These are phyloP conservation scores for Chloromyia formosa DNA, from an alignment of 2,888 invertebrate species.

Conservation along the genomic window DNA sequence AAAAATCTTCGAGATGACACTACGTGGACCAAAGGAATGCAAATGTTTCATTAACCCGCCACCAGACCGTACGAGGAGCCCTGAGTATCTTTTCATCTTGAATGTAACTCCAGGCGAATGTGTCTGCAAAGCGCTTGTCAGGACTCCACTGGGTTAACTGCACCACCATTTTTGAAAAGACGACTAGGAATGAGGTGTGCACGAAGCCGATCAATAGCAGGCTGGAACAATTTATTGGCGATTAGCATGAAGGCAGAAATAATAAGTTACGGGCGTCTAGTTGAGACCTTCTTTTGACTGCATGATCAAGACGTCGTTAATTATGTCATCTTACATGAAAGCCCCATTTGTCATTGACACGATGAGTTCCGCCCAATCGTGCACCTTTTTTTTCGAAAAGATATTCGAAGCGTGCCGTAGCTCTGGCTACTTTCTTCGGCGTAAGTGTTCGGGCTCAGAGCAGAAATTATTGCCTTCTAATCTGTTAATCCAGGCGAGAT, in stretches of 20 bases:
- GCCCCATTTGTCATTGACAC: slow-evolving; percentile 35
- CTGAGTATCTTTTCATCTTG: too few species aligned
- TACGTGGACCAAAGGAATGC: not conserved
- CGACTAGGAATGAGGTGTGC: slow-evolving; percentile 25
- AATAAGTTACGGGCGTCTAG: slow-evolving; percentile 42
- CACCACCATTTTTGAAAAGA: not conserved
- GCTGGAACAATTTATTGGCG: slow-evolving; percentile 41
- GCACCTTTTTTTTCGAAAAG: not conserved
- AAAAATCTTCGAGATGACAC: not conserved
- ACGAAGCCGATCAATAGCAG: slow-evolving; percentile 16
- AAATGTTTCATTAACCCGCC: not conserved
- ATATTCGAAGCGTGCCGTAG: slow-evolving; percentile 7
- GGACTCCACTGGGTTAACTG: slow-evolving; percentile 14
- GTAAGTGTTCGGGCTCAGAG: not conserved
- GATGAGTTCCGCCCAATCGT: not conserved
- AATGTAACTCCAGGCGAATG: not conserved
- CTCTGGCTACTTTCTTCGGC: not conserved
- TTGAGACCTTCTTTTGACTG: slow-evolving; percentile 25
- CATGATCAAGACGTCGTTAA: slow-evolving; percentile 39
- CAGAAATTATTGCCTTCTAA: slow-evolving; percentile 20
- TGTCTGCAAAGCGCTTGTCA: not conserved
- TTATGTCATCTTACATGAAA: slow-evolving; percentile 39
- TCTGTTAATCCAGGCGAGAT: slow-evolving; percentile 18
- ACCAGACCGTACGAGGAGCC: not conserved
- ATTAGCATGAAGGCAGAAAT: slow-evolving; percentile 37